A percentile compares a stretch with the other conserved stretches of the same genome.
Evolutionary conservation across 2,113 vertebrate species (phyloP).

Genomic region (Erythrolamprus reginae): DNA sequence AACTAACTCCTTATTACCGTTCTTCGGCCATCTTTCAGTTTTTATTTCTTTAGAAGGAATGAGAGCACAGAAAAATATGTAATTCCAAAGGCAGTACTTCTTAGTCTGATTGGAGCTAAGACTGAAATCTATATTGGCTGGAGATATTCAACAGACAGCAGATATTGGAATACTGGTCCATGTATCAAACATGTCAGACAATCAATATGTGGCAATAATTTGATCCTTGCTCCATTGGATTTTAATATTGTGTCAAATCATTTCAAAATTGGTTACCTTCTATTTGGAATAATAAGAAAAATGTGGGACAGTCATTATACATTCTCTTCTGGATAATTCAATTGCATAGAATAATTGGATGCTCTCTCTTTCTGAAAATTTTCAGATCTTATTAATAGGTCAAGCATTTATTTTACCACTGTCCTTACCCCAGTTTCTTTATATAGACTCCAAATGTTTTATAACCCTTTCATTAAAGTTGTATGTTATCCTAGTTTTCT

Average conservation of each 20-base stretch:
- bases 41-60: not conserved
- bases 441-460: not conserved
- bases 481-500: not conserved
- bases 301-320: not conserved
- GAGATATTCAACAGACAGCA: not conserved
- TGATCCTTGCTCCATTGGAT: not conserved
- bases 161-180: not conserved
- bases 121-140: not conserved
- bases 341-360: not conserved
- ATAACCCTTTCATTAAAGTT: not conserved
- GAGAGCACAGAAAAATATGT: not conserved
- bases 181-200: not conserved
- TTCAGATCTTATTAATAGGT: not conserved
- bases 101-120: not conserved
- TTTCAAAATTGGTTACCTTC: not conserved
- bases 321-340: not conserved
- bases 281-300: not conserved
- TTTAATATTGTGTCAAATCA: not conserved
- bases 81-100: not conserved
- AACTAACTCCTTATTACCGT: not conserved
- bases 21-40: not conserved
- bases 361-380: not conserved
- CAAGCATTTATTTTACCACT: not conserved
- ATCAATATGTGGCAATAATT: not conserved
- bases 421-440: not conserved